Evolutionary conservation across 2,888 invertebrate genomes (phyloP).

Genomic region (Julus scandinavius): DNA sequence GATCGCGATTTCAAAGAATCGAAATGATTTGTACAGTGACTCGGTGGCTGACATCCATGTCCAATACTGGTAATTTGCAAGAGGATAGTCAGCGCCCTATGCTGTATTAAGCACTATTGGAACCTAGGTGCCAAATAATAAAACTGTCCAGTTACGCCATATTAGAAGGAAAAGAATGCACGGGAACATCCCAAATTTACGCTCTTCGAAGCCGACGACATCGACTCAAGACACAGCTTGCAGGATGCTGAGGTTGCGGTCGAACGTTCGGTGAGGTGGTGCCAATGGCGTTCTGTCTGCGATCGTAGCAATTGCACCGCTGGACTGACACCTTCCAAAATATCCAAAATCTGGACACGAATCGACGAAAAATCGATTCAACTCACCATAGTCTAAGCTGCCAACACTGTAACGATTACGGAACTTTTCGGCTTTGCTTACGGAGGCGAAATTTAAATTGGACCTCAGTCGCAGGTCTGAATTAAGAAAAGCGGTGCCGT

Average conservation of each 20-base stretch:
- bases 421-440: constrained; percentile 32
- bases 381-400: constrained; percentile 59
- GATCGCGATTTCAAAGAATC: neutral
- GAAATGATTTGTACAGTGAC: constrained; percentile 20
- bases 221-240: constrained; percentile 35
- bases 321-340: constrained; percentile 52
- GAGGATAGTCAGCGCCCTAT: neutral
- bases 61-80: neutral
- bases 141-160: neutral
- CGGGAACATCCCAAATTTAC: neutral
- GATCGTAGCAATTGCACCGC: constrained; percentile 14
- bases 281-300: constrained; percentile 45
- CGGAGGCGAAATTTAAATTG: neutral
- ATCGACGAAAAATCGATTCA: constrained; percentile 54
- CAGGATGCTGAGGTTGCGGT: constrained; percentile 52
- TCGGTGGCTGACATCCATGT: neutral
- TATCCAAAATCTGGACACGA: constrained; percentile 57
- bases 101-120: neutral
- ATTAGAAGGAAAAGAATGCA: neutral
- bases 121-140: neutral
- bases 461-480: constrained; percentile 48
- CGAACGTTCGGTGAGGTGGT: constrained; percentile 52
- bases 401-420: constrained; percentile 60
- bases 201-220: neutral
- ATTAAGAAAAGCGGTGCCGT: neutral